Base-by-base conservation (phyloP, 2,888 invertebrate species). In the Neuroscelio doddi region DNA sequence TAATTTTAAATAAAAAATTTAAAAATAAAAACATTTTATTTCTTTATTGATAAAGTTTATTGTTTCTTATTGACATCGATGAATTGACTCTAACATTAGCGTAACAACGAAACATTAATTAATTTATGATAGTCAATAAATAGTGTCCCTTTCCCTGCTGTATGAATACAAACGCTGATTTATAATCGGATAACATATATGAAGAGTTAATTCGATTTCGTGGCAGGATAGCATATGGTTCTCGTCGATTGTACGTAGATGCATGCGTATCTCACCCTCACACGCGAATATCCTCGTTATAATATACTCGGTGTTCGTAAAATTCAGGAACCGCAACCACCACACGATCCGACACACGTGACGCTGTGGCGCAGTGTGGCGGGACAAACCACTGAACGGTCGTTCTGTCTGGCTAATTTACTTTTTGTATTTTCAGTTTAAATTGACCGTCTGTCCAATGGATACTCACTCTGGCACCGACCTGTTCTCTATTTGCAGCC, bases 391-490 rank as follows among this genome's bases (percentile, higher is more conserved):
- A 58, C 78, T 69, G 71, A 76, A 76, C 73, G 75, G 64, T 74
- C 72, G 69, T 74, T 74, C 80, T 79, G 76, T 80, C 75, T 75
- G 75, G 80, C 78, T 81, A 81, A 82, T 82, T 82, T 82, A 79
- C 80, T 81, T 82, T 81, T 81, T 82, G 80, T 79, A 80, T 80
- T 82, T 82, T 79, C 79, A 73, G 77, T 80, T 80, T 75, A 80
- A 81, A 81, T 81, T 76, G 79, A 80, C 80, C 78, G 69, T 72
- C 72, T 77, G 71, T 72, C 71, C 72, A 72, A 74, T 73, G 71
- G 72, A 59, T 69, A 69, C 70, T 59, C 53, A 58, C 62, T 63
- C 59, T 57, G 58, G 46, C 46, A 38, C 27, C 44, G 39, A 55
- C 29, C 68, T 59, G 46, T 71, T 76, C 77, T 73, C 75, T 71